Conservation (phyloP, 1,140 invertebrate genomes). For the Ctenoplectra terminalis region DNA sequence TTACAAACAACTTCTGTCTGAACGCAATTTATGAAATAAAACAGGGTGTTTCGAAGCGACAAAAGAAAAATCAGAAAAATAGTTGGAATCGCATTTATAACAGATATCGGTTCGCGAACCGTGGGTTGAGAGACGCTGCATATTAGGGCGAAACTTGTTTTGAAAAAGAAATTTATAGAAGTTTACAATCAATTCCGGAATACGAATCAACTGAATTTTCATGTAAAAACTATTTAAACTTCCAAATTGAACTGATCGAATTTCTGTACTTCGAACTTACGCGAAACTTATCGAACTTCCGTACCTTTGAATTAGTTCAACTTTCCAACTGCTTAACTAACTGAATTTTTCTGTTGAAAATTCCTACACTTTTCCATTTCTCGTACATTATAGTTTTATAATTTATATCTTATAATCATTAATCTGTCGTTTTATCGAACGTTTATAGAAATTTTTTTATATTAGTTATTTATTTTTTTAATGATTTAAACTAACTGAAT, state of each 20-base stretch:
- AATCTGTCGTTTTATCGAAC: too few relatives aligned
- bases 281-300: neutral
- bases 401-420: too few relatives aligned
- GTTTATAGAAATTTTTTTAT: too few relatives aligned
- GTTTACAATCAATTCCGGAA: neutral
- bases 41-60: too few relatives aligned
- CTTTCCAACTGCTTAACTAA: neutral
- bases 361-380: neutral
- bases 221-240: neutral
- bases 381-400: neutral
- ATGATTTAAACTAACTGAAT: neutral
- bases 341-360: neutral
- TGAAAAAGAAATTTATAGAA: neutral
- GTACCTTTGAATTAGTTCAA: neutral
- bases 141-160: neutral
- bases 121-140: too few relatives aligned
- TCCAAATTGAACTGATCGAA: neutral
- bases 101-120: too few relatives aligned
- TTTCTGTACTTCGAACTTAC: too few relatives aligned
- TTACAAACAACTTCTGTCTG: too few relatives aligned
- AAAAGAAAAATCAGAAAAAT: too few relatives aligned
- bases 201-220: constrained; percentile 1
- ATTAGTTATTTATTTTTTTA: too few relatives aligned
- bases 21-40: too few relatives aligned
- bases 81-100: too few relatives aligned